Conservation (phyloP, 2,113 vertebrate species). For the Paradoxurus hermaphroditus region DNA sequence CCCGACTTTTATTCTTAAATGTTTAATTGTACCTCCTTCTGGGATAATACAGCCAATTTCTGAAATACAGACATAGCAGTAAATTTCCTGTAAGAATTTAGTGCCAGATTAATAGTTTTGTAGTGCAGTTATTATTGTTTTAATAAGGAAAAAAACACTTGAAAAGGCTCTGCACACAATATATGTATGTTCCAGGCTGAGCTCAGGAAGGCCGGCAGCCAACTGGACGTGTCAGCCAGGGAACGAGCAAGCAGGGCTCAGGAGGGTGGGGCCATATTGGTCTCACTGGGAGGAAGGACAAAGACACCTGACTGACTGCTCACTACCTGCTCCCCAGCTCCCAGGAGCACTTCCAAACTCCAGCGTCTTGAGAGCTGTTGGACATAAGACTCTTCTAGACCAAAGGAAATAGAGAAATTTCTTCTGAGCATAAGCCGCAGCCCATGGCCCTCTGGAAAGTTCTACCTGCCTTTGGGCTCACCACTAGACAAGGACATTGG, state of each 20-base stretch:
- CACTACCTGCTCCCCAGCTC: rapidly evolving
- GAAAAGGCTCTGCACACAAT: neutral
- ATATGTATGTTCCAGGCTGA: neutral
- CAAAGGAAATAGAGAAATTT: neutral
- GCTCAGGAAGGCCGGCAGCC: neutral
- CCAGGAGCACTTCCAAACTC: neutral
- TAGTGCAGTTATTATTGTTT: constrained; percentile 32
- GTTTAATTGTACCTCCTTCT: constrained; percentile 36
- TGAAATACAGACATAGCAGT: constrained; percentile 45
- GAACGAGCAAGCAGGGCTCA: too few relatives aligned
- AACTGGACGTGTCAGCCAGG: neutral
- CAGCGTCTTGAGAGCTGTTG: neutral
- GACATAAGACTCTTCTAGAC: neutral
- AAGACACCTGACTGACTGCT: neutral
- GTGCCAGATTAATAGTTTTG: constrained; percentile 38
- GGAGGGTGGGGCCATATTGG: rapidly evolving
- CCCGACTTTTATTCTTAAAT: neutral
- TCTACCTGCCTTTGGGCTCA: neutral
- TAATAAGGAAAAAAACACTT: neutral
- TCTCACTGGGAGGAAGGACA: rapidly evolving
- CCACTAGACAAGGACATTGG: too few relatives aligned
- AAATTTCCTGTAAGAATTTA: constrained; percentile 51
- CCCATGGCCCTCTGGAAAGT: neutral
- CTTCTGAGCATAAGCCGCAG: rapidly evolving
- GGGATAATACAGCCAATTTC: neutral